A percentile compares a stretch with the other conserved stretches of the same genome.
phyloP scores from a whole-genome alignment of 2,888 invertebrate genomes.

The Cynaeus angustus region DNA sequence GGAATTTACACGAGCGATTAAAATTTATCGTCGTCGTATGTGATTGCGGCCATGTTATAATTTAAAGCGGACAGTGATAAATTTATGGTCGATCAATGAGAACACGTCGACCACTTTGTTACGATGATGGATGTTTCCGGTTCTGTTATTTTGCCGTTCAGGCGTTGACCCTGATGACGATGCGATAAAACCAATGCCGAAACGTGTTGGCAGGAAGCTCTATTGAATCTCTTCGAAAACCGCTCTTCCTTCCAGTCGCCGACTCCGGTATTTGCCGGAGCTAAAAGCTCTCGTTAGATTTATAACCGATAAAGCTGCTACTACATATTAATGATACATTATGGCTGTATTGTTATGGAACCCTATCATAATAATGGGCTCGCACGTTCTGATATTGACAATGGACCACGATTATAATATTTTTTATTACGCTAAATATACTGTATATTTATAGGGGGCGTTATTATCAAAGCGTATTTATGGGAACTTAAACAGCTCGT shows the following conservation, averaged over 20 bases:
- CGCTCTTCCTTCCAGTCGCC: conserved; percentile 5
- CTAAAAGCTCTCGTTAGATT: conserved; percentile 17
- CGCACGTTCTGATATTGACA: conserved; percentile 12
- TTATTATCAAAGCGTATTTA: conserved; percentile 11
- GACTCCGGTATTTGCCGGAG: conserved; percentile 16
- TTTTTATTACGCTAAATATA: conserved; percentile 15
- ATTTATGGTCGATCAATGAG: conserved; percentile 46
- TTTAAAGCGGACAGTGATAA: conserved; percentile 49
- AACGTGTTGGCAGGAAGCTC: conserved; percentile 26
- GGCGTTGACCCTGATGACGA: conserved; percentile 36
- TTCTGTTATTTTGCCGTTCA: conserved; percentile 39
- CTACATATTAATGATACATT: conserved; percentile 32
- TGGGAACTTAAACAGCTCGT: not conserved
- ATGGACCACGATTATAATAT: conserved; percentile 1
- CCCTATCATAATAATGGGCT: conserved; percentile 24
- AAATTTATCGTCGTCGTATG: conserved; percentile 50
- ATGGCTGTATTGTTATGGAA: conserved; percentile 7
- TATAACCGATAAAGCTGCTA: conserved; percentile 21
- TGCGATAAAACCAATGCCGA: conserved; percentile 26
- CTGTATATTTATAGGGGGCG: conserved; percentile 10
- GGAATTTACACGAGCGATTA: conserved; percentile 49
- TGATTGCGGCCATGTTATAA: conserved; percentile 50
- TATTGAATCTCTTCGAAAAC: conserved; percentile 21
- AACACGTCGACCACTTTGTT: conserved; percentile 40
- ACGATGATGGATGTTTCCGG: conserved; percentile 45